Conservation (phyloP, 1,140 invertebrate genomes). For the Drosophila arawakana region DNA sequence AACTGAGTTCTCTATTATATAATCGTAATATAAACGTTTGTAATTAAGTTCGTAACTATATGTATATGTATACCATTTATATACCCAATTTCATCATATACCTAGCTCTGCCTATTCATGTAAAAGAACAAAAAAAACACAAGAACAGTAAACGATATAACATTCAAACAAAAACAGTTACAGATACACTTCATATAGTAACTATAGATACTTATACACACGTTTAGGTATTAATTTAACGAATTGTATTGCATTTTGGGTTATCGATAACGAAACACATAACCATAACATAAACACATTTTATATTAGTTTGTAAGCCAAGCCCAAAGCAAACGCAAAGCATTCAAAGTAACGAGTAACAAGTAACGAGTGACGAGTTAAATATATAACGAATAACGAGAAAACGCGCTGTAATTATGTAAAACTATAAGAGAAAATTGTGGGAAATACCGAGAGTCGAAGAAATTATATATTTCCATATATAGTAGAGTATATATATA, state of each 20-base stretch:
- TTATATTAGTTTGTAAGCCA: slow-evolving; percentile 29
- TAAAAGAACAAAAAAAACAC: not conserved
- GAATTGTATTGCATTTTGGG: slow-evolving; percentile 22
- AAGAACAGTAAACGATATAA: slow-evolving; percentile 18
- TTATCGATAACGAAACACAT: slow-evolving; percentile 17
- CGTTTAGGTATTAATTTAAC: slow-evolving; percentile 3
- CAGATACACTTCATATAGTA: not conserved
- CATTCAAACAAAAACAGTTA: not conserved
- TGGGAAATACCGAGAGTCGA: not conserved
- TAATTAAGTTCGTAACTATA: slow-evolving; percentile 48
- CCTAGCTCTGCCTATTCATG: slow-evolving; percentile 14
- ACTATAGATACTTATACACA: not conserved
- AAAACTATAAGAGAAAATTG: slow-evolving; percentile 12
- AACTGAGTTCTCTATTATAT: slow-evolving; percentile 51
- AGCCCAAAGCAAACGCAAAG: slow-evolving; percentile 19
- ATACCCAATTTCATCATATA: slow-evolving; percentile 11
- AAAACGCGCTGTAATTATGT: slow-evolving; percentile 42
- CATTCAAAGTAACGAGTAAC: slow-evolving; percentile 24
- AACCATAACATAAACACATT: not conserved
- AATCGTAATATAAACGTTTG: slow-evolving; percentile 11
- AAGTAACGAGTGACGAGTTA: not conserved
- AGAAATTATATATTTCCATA: slow-evolving; percentile 16
- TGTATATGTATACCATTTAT: slow-evolving; percentile 14
- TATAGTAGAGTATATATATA: slow-evolving; percentile 14
- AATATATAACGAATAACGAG: slow-evolving; percentile 12